These are phyloP conservation scores for Apogon talboti DNA, from an alignment of 2,797 vertebrate species.

Conservation along the genomic window DNA sequence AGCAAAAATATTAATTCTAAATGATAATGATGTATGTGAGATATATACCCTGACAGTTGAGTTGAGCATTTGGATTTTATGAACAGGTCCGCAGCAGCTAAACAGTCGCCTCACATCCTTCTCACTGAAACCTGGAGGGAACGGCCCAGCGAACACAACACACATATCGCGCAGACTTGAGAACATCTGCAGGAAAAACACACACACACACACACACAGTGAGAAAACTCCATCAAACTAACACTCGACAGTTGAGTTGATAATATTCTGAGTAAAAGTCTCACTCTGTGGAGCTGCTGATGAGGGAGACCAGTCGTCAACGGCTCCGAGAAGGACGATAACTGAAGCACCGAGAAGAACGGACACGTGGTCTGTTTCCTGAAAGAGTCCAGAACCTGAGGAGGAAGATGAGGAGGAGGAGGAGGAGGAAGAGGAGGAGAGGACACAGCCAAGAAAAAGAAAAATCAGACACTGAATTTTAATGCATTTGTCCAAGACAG, in stretches of 20 bases:
- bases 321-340: slow-evolving; percentile 73
- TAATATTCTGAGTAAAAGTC: not conserved
- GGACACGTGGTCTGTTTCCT: slow-evolving; percentile 73
- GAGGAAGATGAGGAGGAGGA: not conserved
- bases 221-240: no score
- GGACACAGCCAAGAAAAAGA: not conserved
- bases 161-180: slow-evolving; percentile 86
- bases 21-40: not conserved
- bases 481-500: no score
- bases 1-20: no score
- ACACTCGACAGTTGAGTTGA: not conserved
- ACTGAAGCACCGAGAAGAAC: slow-evolving; percentile 84
- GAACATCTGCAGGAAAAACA: slow-evolving; percentile 75
- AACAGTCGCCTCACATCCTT: slow-evolving; percentile 84
- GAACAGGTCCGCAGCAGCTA: slow-evolving; percentile 84
- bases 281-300: slow-evolving; percentile 47
- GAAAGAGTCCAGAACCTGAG: slow-evolving; percentile 84
- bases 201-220: not conserved
- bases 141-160: slow-evolving; percentile 89
- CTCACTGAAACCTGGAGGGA: slow-evolving; percentile 79
- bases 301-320: slow-evolving; percentile 12
- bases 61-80: slow-evolving; percentile 80
- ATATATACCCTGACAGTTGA: slow-evolving; percentile 80
- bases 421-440: not conserved
- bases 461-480: no score